These are phyloP conservation scores for Aspidiotus rigidus DNA, from an alignment of 2,888 invertebrate species.

Conservation along the genomic window DNA sequence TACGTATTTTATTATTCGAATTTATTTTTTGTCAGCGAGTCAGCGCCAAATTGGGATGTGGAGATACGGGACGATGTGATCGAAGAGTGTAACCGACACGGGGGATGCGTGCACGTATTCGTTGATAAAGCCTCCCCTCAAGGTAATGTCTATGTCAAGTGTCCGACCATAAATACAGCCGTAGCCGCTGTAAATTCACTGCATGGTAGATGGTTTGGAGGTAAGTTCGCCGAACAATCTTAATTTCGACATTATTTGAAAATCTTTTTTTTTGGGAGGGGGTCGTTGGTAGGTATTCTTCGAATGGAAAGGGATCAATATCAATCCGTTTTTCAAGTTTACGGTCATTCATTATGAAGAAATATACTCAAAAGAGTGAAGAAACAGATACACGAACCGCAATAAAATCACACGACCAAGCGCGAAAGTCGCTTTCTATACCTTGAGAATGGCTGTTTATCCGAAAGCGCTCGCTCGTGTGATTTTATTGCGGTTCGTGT, in stretches of 20 bases:
- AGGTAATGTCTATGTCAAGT: conserved; percentile 98
- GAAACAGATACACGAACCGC: no score
- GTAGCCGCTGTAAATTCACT: conserved; percentile 92
- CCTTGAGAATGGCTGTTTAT: no score
- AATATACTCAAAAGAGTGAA: no score
- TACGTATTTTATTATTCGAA: neutral
- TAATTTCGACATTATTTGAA: neutral
- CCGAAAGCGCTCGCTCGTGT: no score
- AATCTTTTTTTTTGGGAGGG: no score
- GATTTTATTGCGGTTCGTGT: no score
- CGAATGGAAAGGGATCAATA: neutral
- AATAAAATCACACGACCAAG: no score
- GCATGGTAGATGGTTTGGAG: conserved; percentile 97
- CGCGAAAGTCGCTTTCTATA: no score
- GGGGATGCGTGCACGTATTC: conserved; percentile 89
- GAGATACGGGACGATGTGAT: conserved; percentile 96
- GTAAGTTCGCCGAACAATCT: conserved; percentile 41
- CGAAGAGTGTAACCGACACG: conserved; percentile 95
- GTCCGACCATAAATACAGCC: conserved; percentile 91
- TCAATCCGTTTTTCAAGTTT: neutral
- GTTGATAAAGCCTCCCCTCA: conserved; percentile 88
- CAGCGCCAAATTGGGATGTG: conserved; percentile 74
- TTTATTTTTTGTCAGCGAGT: conserved; percentile 49
- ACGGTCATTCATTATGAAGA: neutral
- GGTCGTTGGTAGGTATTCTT: neutral